Percentiles rank a stretch among this genome's conserved stretches.
phyloP scores from a whole-genome alignment of 2,797 vertebrate genomes.

The Manis javanica region DNA sequence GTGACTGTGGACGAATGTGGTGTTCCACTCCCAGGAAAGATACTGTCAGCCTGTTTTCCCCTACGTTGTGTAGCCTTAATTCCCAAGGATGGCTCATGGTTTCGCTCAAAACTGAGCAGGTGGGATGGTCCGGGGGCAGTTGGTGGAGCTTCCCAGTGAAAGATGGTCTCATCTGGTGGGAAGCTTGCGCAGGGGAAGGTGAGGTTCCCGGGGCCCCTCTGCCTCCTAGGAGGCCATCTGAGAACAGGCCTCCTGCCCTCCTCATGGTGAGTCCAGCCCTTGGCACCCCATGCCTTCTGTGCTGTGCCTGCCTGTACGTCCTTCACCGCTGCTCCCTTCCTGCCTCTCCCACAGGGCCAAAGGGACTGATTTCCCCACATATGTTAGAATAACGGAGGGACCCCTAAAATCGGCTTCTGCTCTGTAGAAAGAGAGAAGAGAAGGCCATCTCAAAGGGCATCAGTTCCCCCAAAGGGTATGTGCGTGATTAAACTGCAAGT shows the following conservation, averaged over 20 bases:
- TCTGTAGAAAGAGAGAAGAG: background rate
- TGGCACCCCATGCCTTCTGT: no score
- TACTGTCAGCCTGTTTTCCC: no score
- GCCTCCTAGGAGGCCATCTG: background rate
- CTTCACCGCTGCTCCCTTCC: background rate
- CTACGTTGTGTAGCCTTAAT: no score
- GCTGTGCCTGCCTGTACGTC: background rate
- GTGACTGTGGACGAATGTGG: background rate
- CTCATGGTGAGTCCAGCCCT: background rate
- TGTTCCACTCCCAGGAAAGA: background rate
- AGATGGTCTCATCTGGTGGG: no score
- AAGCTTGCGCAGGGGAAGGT: background rate
- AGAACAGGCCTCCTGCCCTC: fast-evolving
- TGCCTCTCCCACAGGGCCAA: background rate
- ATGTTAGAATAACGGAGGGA: background rate
- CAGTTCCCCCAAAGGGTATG: background rate
- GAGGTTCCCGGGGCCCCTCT: background rate
- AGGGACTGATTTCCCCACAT: background rate
- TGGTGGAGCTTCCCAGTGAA: no score
- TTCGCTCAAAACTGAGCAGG: no score
- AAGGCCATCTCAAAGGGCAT: background rate
- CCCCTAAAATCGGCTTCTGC: background rate
- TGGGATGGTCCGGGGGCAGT: no score
- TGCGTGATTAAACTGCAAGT: background rate
- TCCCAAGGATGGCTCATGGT: no score